Percentiles rank a stretch among this genome's conserved stretches.
phyloP scores from a whole-genome alignment of 2,888 invertebrate species.

The Drosophila helvetica region DNA sequence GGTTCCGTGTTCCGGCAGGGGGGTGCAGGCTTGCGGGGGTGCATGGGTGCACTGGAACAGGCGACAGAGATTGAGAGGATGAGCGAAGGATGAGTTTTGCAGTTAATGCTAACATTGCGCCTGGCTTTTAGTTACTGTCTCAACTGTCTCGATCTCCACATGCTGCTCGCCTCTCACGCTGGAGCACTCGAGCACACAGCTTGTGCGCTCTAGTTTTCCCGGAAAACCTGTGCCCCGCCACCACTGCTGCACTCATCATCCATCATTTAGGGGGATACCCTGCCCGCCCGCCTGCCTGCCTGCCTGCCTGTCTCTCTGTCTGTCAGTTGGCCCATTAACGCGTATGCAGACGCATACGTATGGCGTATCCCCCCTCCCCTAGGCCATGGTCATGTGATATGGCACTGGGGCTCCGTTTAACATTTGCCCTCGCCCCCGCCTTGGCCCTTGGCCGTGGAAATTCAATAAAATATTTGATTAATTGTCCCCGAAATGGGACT shows the following conservation, averaged over 20 bases:
- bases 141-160: not conserved
- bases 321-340: slow-evolving; percentile 76
- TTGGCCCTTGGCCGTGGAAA: slow-evolving; percentile 34
- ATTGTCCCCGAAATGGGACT: slow-evolving; percentile 67
- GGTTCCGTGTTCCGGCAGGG: not conserved
- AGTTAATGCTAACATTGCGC: slow-evolving; percentile 36
- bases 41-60: not conserved
- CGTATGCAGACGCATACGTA: slow-evolving; percentile 33
- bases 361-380: slow-evolving; percentile 19
- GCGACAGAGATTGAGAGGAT: slow-evolving; percentile 5
- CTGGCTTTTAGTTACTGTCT: slow-evolving; percentile 33
- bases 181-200: slow-evolving; percentile 23
- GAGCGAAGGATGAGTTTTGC: not conserved
- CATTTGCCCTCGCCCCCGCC: no score
- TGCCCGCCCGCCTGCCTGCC: slow-evolving; percentile 1
- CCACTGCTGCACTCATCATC: slow-evolving; percentile 30
- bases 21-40: not conserved
- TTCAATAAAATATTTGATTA: slow-evolving; percentile 77
- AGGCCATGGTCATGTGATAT: slow-evolving; percentile 52
- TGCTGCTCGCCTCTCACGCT: no score
- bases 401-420: slow-evolving; percentile 51
- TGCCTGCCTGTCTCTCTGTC: slow-evolving; percentile 27
- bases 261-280: not conserved
- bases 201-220: slow-evolving; percentile 19
- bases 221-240: not conserved